phyloP scores from a whole-genome alignment of 2,888 invertebrate species.

The Portevinia maculata region DNA sequence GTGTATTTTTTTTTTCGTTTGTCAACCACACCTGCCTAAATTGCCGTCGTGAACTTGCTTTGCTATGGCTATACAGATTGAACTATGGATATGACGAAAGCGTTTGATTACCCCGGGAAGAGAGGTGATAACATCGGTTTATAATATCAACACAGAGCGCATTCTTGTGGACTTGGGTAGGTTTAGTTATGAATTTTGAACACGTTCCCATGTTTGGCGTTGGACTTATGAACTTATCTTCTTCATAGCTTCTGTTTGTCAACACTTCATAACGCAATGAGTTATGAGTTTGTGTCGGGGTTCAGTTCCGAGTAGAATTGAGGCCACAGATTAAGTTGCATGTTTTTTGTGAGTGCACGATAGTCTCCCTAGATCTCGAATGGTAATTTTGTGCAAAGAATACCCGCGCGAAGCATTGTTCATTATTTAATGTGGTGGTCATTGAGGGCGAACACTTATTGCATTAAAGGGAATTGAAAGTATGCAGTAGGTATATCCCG shows the following conservation, averaged over 20 bases:
- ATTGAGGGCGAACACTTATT: conserved; percentile 1
- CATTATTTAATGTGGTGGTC: conserved; percentile 16
- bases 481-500: no score
- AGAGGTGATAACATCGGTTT: conserved; percentile 3
- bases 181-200: conserved; percentile 17
- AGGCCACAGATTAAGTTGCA: conserved; percentile 15
- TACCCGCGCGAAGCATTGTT: no score
- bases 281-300: conserved; percentile 28
- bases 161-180: background rate
- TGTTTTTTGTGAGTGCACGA: no score
- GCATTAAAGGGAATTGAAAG: conserved; percentile 6
- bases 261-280: conserved; percentile 56
- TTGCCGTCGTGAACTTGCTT: background rate
- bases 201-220: conserved; percentile 7
- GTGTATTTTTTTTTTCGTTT: background rate
- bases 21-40: conserved; percentile 8
- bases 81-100: conserved; percentile 2
- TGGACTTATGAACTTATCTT: conserved; percentile 36
- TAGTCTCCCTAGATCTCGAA: no score
- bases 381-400: no score
- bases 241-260: conserved; percentile 45
- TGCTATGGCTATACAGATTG: background rate
- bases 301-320: conserved; percentile 13
- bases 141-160: background rate
- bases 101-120: conserved; percentile 5